Base-by-base conservation (phyloP, 30 jellyfish, hydroid and myxozoan genomes). In the Pseudorhiza aurosa region DNA sequence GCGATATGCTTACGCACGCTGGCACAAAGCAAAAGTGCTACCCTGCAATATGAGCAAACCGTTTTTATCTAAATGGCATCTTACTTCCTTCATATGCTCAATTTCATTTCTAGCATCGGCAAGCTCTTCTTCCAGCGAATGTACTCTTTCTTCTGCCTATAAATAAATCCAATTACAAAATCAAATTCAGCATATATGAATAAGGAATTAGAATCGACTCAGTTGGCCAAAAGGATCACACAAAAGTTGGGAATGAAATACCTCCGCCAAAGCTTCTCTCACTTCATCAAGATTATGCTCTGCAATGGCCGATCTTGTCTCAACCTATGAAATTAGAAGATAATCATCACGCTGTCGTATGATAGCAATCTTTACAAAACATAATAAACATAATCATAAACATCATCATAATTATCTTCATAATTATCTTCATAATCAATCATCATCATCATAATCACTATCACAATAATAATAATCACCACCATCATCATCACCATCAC, bases 111-210 rank as follows among this genome's bases (percentile, higher is more conserved):
- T 89, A 12, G 85, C 70, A 58, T 82, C 82, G 28, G 28, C 80
- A 19, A 82, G 28, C 17, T 76, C 90, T 31, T 65, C 85, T 63
- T 89, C 97, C 30, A 87, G 89, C 4, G 5, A 71, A 56, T 89
- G 95, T 3, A 71, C 78, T 44, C 95, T 65, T 10, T 82, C 97
- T 33, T 89, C 97, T 18, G 92, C 96, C 97, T 89, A 69, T 14
- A 40, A 55, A 67, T 42, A 10, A 18, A 47, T 14, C 49, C 5
- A 65, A 33, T 65, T 4, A 9, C 31, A 39, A 7, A 65, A 65
- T 31, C 32, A 5, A 65, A 65, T n/a, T 4, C 8, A 65, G 3
- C 58, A 6, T 10, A 15, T 6, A 8, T 58, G 4, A 4, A 3
- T 15, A 21, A 9, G 60, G 19, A 3, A 58, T 29, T 25, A 58